Conservation (phyloP, 2,888 invertebrate species). For the Eulithis prunata region DNA sequence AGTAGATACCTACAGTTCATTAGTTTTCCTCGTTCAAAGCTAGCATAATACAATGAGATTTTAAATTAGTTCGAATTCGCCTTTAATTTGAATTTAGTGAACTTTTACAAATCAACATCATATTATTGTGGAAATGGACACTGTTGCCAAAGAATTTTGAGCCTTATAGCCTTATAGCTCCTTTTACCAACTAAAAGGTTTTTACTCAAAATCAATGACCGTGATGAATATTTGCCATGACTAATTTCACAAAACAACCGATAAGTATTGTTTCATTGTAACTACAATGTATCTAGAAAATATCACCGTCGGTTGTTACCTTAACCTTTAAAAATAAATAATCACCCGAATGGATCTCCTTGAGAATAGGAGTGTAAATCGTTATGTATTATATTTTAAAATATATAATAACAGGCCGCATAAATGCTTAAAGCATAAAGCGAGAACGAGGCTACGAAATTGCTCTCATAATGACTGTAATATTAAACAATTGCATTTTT, state of each 20-base stretch:
- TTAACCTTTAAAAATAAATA: slow-evolving; percentile 29
- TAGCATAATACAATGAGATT: neutral
- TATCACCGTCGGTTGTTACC: neutral
- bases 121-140: too few species aligned
- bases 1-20: neutral
- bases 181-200: too few species aligned
- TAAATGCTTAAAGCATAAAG: slow-evolving; percentile 34
- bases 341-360: slow-evolving; percentile 17
- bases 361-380: slow-evolving; percentile 20
- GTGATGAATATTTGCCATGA: too few species aligned
- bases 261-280: too few species aligned
- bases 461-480: slow-evolving; percentile 35
- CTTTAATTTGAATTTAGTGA: too few species aligned
- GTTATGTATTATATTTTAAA: slow-evolving; percentile 19
- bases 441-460: slow-evolving; percentile 32
- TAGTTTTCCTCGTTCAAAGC: slow-evolving; percentile 12
- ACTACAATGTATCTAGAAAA: neutral
- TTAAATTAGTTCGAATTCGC: too few species aligned
- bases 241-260: too few species aligned
- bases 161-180: too few species aligned
- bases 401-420: slow-evolving; percentile 31
- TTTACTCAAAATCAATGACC: too few species aligned
- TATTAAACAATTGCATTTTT: slow-evolving; percentile 36
- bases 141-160: too few species aligned
- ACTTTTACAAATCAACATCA: too few species aligned